Conservation (phyloP, 2,113 vertebrate genomes). For the Andinoacara biseriatus region DNA sequence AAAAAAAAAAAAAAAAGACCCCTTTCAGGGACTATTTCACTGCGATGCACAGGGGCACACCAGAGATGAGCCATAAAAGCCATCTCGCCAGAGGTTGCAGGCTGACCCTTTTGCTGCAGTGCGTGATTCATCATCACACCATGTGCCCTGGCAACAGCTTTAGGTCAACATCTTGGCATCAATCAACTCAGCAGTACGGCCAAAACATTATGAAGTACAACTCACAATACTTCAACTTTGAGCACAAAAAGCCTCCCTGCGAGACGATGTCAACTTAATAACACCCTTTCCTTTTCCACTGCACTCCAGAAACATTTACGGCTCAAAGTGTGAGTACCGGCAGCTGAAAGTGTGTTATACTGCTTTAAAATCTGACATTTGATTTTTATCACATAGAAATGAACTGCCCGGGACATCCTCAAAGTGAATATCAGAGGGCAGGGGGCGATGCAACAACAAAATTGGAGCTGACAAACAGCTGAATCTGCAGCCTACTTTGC, state of each 20-base stretch:
- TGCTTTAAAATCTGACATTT: constrained; percentile 20
- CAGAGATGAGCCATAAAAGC: constrained; percentile 58
- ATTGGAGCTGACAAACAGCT: constrained; percentile 24
- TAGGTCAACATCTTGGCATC: constrained; percentile 20
- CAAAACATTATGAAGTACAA: constrained; percentile 28
- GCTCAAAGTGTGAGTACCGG: constrained; percentile 10
- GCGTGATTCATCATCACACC: constrained; percentile 42
- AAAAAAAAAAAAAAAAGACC: constrained; percentile 16
- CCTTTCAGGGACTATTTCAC: constrained; percentile 36
- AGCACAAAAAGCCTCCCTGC: constrained; percentile 19
- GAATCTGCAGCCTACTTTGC: constrained; percentile 8
- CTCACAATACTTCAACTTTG: not conserved
- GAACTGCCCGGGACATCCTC: constrained; percentile 9
- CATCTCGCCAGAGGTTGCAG: constrained; percentile 39
- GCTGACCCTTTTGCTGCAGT: constrained; percentile 34
- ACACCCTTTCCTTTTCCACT: constrained; percentile 30
- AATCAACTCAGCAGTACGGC: not conserved
- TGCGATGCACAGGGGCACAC: constrained; percentile 18
- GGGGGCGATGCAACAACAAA: not conserved
- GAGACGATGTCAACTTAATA: constrained; percentile 35
- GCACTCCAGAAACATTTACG: constrained; percentile 43
- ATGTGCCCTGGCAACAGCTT: constrained; percentile 16
- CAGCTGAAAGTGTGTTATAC: not conserved
- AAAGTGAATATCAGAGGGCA: not conserved
- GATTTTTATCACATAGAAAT: constrained; percentile 31